Base-by-base conservation (phyloP, 2,797 vertebrate species). In the Gymnothorax reevesii region DNA sequence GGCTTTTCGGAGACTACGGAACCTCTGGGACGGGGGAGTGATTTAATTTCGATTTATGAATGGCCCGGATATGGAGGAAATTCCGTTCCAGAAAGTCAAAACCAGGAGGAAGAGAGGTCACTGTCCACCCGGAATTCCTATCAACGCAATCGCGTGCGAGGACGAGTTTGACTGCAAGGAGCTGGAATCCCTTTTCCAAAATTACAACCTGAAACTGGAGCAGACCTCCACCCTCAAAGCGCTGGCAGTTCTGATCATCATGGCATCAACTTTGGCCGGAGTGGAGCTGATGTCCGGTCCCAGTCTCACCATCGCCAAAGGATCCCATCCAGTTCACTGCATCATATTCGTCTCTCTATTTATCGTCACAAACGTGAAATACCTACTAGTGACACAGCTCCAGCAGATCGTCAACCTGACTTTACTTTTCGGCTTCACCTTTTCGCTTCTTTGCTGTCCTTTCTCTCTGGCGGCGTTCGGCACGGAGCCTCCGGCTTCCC, bases 61-160 rank as follows among this genome's bases (percentile, higher is more conserved):
- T 99, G 98, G 98, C 97, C 96, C 96, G 96, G 97, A 94, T 96
- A 99, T 99, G 98, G 98, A 99, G 97, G 98, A 97, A 96, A 96
- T 97, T 95, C 97, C 98, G 95, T 97, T 97, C 95, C 97, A 97
- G 96, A 97, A 97, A 96, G 97, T 97, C 96, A 97, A 96, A 95
- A 98, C 96, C 93, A 95, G 97, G 96, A 95, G 97, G 92, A 97
- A 96, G 96, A 97, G 93, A 93, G 97, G 96, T 94, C 95, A 93
- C 90, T 97, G 96, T 93, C 95, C 94, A 89, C 92, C 94, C 91
- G 94, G 94, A 54, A 91, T 95, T 94, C 95, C 96, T 90, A 88
- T 97, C 94, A 96, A 96, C 93, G 95, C 95, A 89, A 95, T 97
- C 92, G 97, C 94, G 88, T 99, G 98, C 91, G 96, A 97, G 94